Base-by-base conservation (phyloP, 2,797 vertebrate species). In the Pristis pectinata region DNA sequence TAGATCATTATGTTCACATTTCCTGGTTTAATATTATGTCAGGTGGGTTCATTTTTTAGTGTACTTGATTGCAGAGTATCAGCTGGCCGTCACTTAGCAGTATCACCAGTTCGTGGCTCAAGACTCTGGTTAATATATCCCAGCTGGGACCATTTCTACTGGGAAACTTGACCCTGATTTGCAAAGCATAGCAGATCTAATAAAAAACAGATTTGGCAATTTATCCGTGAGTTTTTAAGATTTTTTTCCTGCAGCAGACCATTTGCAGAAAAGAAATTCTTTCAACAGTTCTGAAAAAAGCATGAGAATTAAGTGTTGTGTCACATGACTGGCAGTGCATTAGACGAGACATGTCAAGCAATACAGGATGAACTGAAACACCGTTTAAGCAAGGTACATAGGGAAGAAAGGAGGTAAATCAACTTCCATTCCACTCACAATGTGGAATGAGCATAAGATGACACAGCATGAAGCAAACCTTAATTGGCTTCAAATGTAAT, bases 101-200 rank as follows among this genome's bases (percentile, higher is more conserved):
- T 27, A 37, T 41, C 37, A 93, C 27, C 17, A 34, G 92, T 15
- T 76, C 76, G 13, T 56, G 17, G 15, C 30, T 10, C 92, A 56
- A 30, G 34, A 53, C 30, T 74, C 11, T 72, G 44, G 70, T 76
- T 94, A 94, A 76, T 94, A 44, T 53, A 76, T 53, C 13, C 92
- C 92, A 94, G 44, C 72, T 76, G 92, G 49, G 67, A 34, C 30
- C 44, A 94, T 76, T 74, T 91, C 15, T 24, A 56, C 64, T 76
- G 27, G 27, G 44, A 94, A 94, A 94, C 70, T 56, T 94, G 92
- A 76, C 70, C 85, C 72, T 76, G 70, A 76, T 94, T 53, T 94
- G 49, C 70, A 94, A 94, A 74, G 70, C 49, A 49, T 76, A n/a
- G 70, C 70, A 74, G 70, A 53, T 76, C 44, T 74, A 56, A 94